These are phyloP conservation scores for Araneus ventricosus DNA, from an alignment of 1,140 invertebrate genomes.

Conservation along the genomic window DNA sequence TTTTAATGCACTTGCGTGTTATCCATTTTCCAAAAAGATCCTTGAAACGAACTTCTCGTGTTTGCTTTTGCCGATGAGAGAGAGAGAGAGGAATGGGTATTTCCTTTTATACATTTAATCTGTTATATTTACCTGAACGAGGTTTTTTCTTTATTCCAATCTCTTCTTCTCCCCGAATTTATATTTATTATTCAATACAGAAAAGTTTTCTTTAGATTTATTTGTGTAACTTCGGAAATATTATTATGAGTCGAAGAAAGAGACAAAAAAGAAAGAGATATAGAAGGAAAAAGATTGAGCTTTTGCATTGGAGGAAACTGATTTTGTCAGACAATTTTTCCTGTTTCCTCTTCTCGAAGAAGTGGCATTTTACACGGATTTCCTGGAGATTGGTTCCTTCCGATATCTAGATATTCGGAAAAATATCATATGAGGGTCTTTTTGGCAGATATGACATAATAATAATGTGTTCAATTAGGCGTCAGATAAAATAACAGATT, in stretches of 20 bases:
- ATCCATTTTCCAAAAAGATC: constrained; percentile 33
- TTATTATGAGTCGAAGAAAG: neutral
- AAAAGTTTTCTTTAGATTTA: constrained; percentile 10
- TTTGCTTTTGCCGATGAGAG: constrained; percentile 36
- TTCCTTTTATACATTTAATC: constrained; percentile 15
- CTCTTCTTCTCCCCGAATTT: neutral
- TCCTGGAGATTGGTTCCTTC: neutral
- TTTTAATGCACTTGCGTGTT: constrained; percentile 65
- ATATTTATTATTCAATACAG: constrained; percentile 42
- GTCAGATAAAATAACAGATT: too few relatives aligned
- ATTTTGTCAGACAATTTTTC: neutral
- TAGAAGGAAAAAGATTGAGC: neutral
- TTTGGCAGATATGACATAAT: too few relatives aligned
- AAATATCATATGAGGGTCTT: too few relatives aligned
- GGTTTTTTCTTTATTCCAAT: neutral
- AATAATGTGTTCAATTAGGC: too few relatives aligned
- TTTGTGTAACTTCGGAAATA: constrained; percentile 1
- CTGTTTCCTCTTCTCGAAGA: neutral
- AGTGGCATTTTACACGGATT: neutral
- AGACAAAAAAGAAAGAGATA: neutral
- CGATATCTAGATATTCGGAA: neutral
- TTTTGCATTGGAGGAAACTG: neutral
- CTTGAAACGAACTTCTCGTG: neutral
- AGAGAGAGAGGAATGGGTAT: neutral
- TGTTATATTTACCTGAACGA: constrained; percentile 41